Evolutionary conservation across 1,140 invertebrate genomes (phyloP), one percentile per base, ranked within the genome.

Genomic region (Bradysia coprophila): DNA sequence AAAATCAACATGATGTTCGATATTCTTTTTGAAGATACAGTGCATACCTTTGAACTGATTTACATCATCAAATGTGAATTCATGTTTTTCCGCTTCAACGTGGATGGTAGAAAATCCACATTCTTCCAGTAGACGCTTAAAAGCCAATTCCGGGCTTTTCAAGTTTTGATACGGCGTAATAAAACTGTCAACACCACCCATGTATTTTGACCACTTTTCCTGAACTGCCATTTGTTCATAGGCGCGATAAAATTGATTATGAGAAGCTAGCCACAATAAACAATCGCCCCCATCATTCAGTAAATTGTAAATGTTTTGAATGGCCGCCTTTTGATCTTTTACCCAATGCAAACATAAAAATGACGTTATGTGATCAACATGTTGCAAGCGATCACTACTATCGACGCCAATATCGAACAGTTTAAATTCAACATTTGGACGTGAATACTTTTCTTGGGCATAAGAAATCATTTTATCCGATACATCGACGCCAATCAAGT

Each of bases 381-480:
- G n/a, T 16, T 34, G 13, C 3, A 34, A 4, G n/a, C 18, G 5
- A 5, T 3, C 5, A 15, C n/a, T 4, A 5, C 13, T 15, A 13
- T 34, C 32, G 4, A 11, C 18, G 4, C 32, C 13, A 13, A 34
- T 15, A 34, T 34, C 32, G 13, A 34, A 34, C 18, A 5, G 32
- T 4, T 34, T 13, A 16, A 34, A 34, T 5, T 5, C n/a, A 5
- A 34, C 11, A 4, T 34, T 34, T 3, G 4, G 32, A n/a, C 8
- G 28, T 9, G n/a, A 9, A n/a, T 31, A 31, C 8, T 31, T 31
- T 21, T 6, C 45, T 34, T 24, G 41, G 43, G 81, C 81, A 47
- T 69, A 76, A 3, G 69, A 59, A 1, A 85, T 59, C 80, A 85
- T 85, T 38, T 71, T 62, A 11, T 69, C 62, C 11, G 78, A 83